Evolutionary conservation across 2,113 vertebrate genomes (phyloP).

Genomic region (Eurystomus gularis): DNA sequence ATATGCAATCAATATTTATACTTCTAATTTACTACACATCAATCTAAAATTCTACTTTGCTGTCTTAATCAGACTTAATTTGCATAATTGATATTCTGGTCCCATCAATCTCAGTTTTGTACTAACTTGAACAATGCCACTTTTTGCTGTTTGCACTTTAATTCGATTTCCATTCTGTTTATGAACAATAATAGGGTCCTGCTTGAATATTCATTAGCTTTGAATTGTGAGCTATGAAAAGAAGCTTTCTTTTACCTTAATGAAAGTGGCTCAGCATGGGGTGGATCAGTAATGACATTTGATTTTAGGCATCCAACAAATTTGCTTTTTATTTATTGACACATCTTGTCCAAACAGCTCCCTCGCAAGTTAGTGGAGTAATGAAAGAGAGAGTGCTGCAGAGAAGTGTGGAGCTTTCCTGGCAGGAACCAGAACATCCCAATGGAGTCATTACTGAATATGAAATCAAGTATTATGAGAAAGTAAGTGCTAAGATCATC

Average conservation of each 20-base stretch:
- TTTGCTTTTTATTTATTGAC: conserved; percentile 79
- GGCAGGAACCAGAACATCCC: conserved; percentile 97
- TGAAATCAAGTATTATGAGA: conserved; percentile 99
- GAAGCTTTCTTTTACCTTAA: conserved; percentile 78
- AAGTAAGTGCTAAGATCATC: conserved; percentile 82
- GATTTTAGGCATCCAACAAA: conserved; percentile 72
- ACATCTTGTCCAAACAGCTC: conserved; percentile 86
- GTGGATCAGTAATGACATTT: conserved; percentile 77
- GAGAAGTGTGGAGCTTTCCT: conserved; percentile 94
- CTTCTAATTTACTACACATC: conserved; percentile 71
- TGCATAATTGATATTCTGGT: conserved; percentile 81
- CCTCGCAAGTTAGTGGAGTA: conserved; percentile 95
- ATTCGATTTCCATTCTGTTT: conserved; percentile 85
- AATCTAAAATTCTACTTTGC: conserved; percentile 75
- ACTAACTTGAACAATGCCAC: conserved; percentile 75
- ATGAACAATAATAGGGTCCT: conserved; percentile 81
- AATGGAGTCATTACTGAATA: conserved; percentile 99
- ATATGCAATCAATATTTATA: conserved; percentile 77
- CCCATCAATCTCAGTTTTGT: conserved; percentile 77
- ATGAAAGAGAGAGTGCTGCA: conserved; percentile 94
- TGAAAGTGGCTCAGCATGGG: conserved; percentile 75
- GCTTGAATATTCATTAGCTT: conserved; percentile 87
- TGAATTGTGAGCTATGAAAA: conserved; percentile 73
- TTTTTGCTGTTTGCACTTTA: conserved; percentile 84
- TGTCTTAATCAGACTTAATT: conserved; percentile 82